Percentiles rank a stretch among this genome's conserved stretches.
These are phyloP conservation scores for rabbit (Oryctolagus cuniculus) DNA, from an alignment of 2,113 vertebrate genomes.

Conservation along the genomic window DNA sequence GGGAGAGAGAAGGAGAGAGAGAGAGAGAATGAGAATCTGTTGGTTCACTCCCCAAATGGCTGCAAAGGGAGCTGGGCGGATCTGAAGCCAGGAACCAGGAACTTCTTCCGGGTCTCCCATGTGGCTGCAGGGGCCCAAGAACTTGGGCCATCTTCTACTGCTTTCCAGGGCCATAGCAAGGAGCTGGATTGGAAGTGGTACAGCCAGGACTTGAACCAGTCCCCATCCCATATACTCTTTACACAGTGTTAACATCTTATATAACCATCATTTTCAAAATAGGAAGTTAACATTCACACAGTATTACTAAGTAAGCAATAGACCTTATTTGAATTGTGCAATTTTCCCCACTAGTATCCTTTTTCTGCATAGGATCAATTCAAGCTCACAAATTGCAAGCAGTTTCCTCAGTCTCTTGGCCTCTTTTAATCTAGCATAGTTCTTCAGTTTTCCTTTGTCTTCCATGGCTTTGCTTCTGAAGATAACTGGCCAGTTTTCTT, in stretches of 20 bases:
- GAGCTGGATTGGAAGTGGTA: too few relatives aligned
- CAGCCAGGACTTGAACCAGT: too few relatives aligned
- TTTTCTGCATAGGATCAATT: not conserved
- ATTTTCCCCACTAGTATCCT: not conserved
- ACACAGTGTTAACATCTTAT: not conserved
- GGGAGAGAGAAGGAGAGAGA: too few relatives aligned
- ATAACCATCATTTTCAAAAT: not conserved
- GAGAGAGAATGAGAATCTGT: too few relatives aligned
- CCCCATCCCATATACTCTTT: not conserved
- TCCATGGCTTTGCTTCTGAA: not conserved
- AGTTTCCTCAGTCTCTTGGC: not conserved
- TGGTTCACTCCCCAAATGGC: too few relatives aligned
- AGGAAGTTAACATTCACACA: not conserved
- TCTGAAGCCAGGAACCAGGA: too few relatives aligned
- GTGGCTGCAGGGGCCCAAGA: too few relatives aligned
- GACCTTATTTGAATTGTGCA: not conserved
- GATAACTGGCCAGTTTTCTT: too few relatives aligned
- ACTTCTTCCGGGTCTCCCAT: too few relatives aligned
- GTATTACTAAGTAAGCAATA: not conserved
- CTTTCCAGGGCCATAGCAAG: too few relatives aligned
- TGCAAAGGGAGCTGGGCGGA: too few relatives aligned
- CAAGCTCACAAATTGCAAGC: not conserved
- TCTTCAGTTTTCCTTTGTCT: slow-evolving; percentile 35
- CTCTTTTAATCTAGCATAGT: not conserved
- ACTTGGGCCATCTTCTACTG: too few relatives aligned